These are phyloP conservation scores for Volucella inanis DNA, from an alignment of 2,888 invertebrate species.

Conservation along the genomic window DNA sequence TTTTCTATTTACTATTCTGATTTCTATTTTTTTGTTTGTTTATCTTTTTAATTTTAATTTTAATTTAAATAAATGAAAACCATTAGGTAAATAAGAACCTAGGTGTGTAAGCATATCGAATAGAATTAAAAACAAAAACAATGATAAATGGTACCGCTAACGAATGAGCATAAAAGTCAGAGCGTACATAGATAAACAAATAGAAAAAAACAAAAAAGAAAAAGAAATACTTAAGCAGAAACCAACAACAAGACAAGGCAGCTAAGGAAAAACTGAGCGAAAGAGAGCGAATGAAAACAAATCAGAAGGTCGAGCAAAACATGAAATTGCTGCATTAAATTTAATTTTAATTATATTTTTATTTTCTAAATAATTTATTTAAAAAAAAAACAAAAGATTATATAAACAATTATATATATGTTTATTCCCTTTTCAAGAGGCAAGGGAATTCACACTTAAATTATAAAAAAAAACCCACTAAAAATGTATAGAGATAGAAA, in stretches of 20 bases:
- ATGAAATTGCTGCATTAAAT: conserved; percentile 57
- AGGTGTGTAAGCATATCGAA: conserved; percentile 74
- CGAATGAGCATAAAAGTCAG: conserved; percentile 69
- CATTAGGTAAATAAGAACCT: conserved; percentile 67
- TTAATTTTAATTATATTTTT: conserved; percentile 57
- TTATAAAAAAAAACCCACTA: conserved; percentile 32
- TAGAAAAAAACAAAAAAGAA: conserved; percentile 5
- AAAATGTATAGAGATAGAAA: conserved; percentile 58
- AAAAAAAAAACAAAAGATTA: conserved; percentile 43
- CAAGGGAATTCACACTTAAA: conserved; percentile 56
- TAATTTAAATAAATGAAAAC: conserved; percentile 52
- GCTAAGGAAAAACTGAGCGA: conserved; percentile 23
- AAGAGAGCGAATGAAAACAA: conserved; percentile 12
- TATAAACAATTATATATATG: conserved; percentile 47
- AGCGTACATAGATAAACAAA: conserved; percentile 5
- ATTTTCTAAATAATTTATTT: conserved; percentile 73
- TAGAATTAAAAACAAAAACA: conserved; percentile 53
- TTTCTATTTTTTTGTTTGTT: conserved; percentile 64
- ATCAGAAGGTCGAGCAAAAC: conserved; percentile 46
- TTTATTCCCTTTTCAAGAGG: conserved; percentile 39
- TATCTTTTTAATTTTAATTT: conserved; percentile 57
- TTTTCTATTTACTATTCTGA: conserved; percentile 28
- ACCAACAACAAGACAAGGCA: conserved; percentile 41
- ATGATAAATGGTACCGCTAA: conserved; percentile 53
- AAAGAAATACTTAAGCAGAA: conserved; percentile 15